Evolutionary conservation across 1,140 invertebrate genomes (phyloP).

Genomic region (Pseudomyrmex cubaensis): DNA sequence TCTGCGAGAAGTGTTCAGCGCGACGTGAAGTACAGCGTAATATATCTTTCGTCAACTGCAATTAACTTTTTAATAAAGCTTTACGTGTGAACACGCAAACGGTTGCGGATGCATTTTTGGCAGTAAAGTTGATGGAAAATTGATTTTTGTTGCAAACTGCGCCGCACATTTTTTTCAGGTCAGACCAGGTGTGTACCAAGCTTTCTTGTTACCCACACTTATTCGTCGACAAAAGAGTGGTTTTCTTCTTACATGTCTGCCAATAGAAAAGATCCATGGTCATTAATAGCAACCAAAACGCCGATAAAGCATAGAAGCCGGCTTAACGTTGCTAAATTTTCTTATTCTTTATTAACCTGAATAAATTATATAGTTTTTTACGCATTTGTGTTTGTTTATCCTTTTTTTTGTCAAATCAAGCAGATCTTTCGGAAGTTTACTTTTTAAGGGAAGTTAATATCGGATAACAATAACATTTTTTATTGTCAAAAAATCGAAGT

Average conservation of each 20-base stretch:
- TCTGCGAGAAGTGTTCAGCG: slow-evolving; percentile 25
- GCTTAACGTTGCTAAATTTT: slow-evolving; percentile 32
- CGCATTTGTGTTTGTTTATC: slow-evolving; percentile 37
- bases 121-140: slow-evolving; percentile 34
- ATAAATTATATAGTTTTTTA: slow-evolving; percentile 40
- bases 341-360: slow-evolving; percentile 30
- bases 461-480: slow-evolving; percentile 33
- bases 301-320: slow-evolving; percentile 26
- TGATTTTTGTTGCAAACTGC: slow-evolving; percentile 23
- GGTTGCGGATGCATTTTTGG: slow-evolving; percentile 30
- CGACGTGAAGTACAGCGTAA: slow-evolving; percentile 27
- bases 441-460: slow-evolving; percentile 10
- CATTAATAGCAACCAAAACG: slow-evolving; percentile 45
- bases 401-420: neutral
- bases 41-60: slow-evolving; percentile 35
- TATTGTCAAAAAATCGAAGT: neutral
- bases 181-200: slow-evolving; percentile 38
- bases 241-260: slow-evolving; percentile 46
- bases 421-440: neutral
- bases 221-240: slow-evolving; percentile 3
- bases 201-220: slow-evolving; percentile 32
- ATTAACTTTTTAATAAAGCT: slow-evolving; percentile 62
- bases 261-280: slow-evolving; percentile 20
- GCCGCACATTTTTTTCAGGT: neutral
- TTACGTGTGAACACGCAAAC: slow-evolving; percentile 17